Conservation (phyloP, 1,140 invertebrate genomes). For the Solenopsis fugax region DNA sequence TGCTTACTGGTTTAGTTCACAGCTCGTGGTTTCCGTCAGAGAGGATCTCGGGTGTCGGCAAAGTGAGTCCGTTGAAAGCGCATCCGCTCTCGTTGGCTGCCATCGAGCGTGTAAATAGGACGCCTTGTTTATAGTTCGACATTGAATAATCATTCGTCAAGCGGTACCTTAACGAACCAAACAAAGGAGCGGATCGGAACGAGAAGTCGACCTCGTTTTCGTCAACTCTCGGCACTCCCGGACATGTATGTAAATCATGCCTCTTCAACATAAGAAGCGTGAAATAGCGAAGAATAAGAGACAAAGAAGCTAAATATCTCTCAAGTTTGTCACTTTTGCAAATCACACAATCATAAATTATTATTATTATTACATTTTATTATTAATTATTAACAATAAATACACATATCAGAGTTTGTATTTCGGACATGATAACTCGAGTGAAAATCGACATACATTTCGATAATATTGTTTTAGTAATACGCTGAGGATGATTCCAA, state of each 20-base stretch:
- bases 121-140: conserved; percentile 65
- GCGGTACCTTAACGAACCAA: conserved; percentile 66
- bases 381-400: background rate
- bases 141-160: conserved; percentile 73
- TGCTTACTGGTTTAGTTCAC: conserved; percentile 70
- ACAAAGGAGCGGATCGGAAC: conserved; percentile 59
- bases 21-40: conserved; percentile 55
- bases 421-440: no score
- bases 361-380: background rate
- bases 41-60: conserved; percentile 42
- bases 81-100: conserved; percentile 48
- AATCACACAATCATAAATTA: background rate
- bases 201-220: conserved; percentile 63
- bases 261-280: background rate
- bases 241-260: conserved; percentile 26
- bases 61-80: conserved; percentile 49
- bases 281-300: background rate
- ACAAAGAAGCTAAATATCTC: background rate
- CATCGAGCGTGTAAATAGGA: conserved; percentile 46
- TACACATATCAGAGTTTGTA: no score
- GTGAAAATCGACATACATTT: no score
- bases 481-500: no score
- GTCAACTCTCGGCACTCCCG: conserved; percentile 6
- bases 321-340: background rate
- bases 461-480: no score